Evolutionary conservation across 2,113 vertebrate genomes (phyloP), one percentile per base, ranked within the genome.

Genomic region (Elaphurus davidianus): DNA sequence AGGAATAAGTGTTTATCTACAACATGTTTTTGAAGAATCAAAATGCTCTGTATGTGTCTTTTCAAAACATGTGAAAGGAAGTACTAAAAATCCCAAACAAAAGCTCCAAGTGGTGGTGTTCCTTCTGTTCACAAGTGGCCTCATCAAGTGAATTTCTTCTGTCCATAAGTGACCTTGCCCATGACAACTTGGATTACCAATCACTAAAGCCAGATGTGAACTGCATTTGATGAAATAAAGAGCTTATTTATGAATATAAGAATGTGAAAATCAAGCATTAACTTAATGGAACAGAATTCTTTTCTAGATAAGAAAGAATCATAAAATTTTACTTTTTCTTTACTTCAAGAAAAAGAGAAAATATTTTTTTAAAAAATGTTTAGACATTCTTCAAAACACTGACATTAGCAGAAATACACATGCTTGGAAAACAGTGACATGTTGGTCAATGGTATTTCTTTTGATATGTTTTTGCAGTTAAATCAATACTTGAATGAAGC

Each of bases 1-100:
- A 98, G 74, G 21, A 64, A 85, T 55, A 90, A 98, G n/a, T 33
- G 6, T 87, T 96, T 96, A 8, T 96, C 97, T 97, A 52, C 54
- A 97, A 94, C n/a, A 16, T 97, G n/a, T 86, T 96, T 91, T 78
- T 94, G 1, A 13, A 94, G 92, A 94, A 28, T 45, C 25, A 74
- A 96, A 93, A 93, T 60, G n/a, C n/a, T 87, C n/a, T 90, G 12
- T 0, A 59, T 47, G 3, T 94, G 6, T 95, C 76, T 93, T 94
- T 95, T 94, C 97, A 95, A 78, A 62, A 67, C 47, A 92, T 97
- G 59, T 4, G 27, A 13, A 90, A 55, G 12, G 78, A 81, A 86
- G 14, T 6, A 54, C 95, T 47, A 85, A 59, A 90, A 91, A 67
- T 87, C 67, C 15, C 40, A 76, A 87, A 76, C n/a, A 5, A 91